Percentiles rank a stretch among this genome's conserved stretches.
These are phyloP conservation scores for Aleiodes testaceus DNA, from an alignment of 2,888 invertebrate species.

Conservation along the genomic window DNA sequence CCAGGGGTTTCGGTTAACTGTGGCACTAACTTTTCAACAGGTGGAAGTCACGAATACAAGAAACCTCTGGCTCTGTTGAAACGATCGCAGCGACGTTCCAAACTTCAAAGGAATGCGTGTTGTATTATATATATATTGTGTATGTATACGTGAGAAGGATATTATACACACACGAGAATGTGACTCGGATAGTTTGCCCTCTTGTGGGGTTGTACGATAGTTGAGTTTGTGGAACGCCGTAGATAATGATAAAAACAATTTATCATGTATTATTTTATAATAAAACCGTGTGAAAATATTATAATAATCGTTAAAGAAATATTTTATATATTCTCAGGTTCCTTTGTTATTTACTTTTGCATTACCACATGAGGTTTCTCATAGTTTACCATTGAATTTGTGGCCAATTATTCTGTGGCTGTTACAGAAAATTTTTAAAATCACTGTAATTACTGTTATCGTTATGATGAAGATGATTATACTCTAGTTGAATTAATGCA, in stretches of 20 bases:
- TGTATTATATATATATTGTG: constrained; percentile 39
- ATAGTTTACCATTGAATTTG: no score
- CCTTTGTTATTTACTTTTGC: no score
- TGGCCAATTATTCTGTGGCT: no score
- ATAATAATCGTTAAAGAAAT: no score
- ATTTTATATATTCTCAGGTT: no score
- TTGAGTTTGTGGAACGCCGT: constrained; percentile 45
- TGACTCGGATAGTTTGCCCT: constrained; percentile 30
- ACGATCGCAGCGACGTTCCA: constrained; percentile 59
- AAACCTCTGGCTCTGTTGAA: constrained; percentile 13
- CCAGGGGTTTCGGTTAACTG: background rate
- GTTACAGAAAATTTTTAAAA: no score
- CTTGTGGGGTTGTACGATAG: constrained; percentile 39
- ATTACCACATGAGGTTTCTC: no score
- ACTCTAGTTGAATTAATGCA: no score
- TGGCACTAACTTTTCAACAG: constrained; percentile 45
- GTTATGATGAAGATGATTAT: no score
- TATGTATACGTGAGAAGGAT: constrained; percentile 32
- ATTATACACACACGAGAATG: constrained; percentile 16
- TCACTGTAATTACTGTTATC: no score
- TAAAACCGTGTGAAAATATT: no score
- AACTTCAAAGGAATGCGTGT: constrained; percentile 59
- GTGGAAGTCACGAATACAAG: constrained; percentile 41
- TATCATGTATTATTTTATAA: background rate
- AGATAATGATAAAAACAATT: constrained; percentile 25